phyloP scores from a whole-genome alignment of 2,113 vertebrate species.

The Ictidomys tridecemlineatus region DNA sequence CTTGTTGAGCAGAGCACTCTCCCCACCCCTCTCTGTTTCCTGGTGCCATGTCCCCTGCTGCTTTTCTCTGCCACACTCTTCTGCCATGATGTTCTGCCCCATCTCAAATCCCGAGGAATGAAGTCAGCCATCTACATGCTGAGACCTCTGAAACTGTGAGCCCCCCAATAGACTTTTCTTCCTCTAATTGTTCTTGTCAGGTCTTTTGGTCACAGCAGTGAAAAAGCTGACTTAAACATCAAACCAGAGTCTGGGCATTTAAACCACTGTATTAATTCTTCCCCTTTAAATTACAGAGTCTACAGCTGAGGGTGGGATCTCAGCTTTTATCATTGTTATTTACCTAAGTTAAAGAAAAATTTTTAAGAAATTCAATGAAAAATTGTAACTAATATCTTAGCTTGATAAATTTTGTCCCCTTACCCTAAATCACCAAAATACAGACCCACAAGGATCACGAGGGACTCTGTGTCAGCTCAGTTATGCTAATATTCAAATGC shows the following conservation, averaged over 20 bases:
- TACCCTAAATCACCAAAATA: neutral
- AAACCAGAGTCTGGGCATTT: neutral
- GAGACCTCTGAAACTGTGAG: too few species aligned
- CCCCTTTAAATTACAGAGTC: neutral
- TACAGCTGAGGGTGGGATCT: neutral
- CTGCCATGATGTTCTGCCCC: too few species aligned
- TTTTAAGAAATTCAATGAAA: neutral
- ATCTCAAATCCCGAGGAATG: too few species aligned
- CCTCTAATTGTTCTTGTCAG: too few species aligned
- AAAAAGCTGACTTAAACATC: too few species aligned
- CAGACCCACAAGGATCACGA: neutral
- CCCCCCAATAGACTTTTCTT: too few species aligned
- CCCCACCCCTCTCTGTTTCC: too few species aligned
- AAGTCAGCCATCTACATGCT: too few species aligned
- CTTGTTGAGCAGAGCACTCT: too few species aligned
- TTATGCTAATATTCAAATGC: neutral
- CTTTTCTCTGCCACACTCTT: too few species aligned
- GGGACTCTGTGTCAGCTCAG: neutral
- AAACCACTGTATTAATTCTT: neutral
- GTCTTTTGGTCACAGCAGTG: too few species aligned
- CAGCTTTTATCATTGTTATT: neutral
- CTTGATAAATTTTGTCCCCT: neutral
- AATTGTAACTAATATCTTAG: neutral
- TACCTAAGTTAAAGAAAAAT: constrained; percentile 3
- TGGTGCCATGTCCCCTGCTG: too few species aligned